These are phyloP conservation scores for Villa cingulata DNA, from an alignment of 2,888 invertebrate species.

Conservation along the genomic window DNA sequence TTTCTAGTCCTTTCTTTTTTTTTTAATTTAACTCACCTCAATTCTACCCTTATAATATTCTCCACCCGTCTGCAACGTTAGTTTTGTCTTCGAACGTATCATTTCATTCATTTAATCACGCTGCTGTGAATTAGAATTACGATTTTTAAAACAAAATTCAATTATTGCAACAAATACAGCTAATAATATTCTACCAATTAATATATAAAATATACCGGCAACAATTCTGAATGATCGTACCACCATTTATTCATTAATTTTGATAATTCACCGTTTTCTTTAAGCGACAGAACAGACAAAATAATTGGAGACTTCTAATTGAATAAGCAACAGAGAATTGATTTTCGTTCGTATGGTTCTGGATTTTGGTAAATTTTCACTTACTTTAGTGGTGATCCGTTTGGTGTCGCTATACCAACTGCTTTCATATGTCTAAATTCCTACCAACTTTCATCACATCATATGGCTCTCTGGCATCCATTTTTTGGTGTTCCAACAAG, in stretches of 20 bases:
- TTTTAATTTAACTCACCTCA: slow-evolving; percentile 26
- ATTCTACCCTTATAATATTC: slow-evolving; percentile 63
- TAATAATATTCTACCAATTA: slow-evolving; percentile 83
- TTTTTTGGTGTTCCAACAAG: slow-evolving; percentile 59
- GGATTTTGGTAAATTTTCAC: too few relatives aligned
- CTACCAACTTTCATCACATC: slow-evolving; percentile 89
- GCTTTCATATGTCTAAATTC: slow-evolving; percentile 76
- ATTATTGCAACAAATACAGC: slow-evolving; percentile 84
- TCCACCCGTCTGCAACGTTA: slow-evolving; percentile 61
- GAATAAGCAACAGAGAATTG: too few relatives aligned
- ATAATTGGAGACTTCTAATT: slow-evolving; percentile 79
- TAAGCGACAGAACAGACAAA: slow-evolving; percentile 75
- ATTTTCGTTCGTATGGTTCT: too few relatives aligned
- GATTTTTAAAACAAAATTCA: slow-evolving; percentile 91
- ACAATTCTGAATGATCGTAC: slow-evolving; percentile 94
- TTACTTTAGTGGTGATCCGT: slow-evolving; percentile 82
- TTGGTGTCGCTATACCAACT: slow-evolving; percentile 87
- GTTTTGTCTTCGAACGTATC: slow-evolving; percentile 72
- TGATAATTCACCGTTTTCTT: slow-evolving; percentile 83
- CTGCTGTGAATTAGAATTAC: slow-evolving; percentile 43
- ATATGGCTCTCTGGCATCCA: slow-evolving; percentile 78
- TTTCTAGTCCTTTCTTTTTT: neutral
- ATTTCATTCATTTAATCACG: slow-evolving; percentile 74
- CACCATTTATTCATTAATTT: slow-evolving; percentile 93
- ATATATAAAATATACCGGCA: slow-evolving; percentile 97